These are phyloP conservation scores for Sisor rabdophorus DNA, from an alignment of 2,113 vertebrate genomes.

Conservation along the genomic window DNA sequence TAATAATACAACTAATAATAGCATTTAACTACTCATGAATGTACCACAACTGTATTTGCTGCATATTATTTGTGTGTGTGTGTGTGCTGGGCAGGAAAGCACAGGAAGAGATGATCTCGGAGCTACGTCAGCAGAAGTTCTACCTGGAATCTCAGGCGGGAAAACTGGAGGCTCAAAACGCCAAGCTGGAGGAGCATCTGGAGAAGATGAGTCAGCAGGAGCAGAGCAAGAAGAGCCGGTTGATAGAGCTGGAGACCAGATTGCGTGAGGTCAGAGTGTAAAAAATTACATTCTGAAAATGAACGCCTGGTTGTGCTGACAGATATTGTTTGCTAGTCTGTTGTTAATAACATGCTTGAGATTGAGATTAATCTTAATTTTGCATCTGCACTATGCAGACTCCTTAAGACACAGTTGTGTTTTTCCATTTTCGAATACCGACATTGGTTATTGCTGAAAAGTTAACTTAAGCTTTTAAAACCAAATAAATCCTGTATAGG, in stretches of 20 bases:
- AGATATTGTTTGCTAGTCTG: not conserved
- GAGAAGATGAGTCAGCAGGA: slow-evolving; percentile 96
- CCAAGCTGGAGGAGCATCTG: slow-evolving; percentile 93
- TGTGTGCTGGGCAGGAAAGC: slow-evolving; percentile 81
- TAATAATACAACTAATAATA: slow-evolving; percentile 66
- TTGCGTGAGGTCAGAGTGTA: slow-evolving; percentile 77
- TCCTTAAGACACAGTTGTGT: not conserved
- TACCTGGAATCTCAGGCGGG: slow-evolving; percentile 97
- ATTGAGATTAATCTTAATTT: not conserved
- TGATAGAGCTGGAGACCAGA: slow-evolving; percentile 88
- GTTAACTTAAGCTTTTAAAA: not conserved
- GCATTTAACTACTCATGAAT: not conserved
- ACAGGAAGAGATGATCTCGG: slow-evolving; percentile 98
- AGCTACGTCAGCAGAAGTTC: slow-evolving; percentile 97
- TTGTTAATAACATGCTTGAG: not conserved
- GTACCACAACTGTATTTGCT: not conserved
- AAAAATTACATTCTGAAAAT: not conserved
- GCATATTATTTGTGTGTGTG: slow-evolving; percentile 25
- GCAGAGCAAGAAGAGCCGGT: slow-evolving; percentile 86
- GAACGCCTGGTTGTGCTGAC: not conserved
- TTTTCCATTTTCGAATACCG: not conserved
- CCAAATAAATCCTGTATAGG: too few relatives aligned
- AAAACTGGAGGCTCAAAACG: slow-evolving; percentile 94
- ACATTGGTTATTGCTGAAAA: not conserved
- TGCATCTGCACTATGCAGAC: not conserved